Percentiles rank a stretch among this genome's conserved stretches.
These are phyloP conservation scores for Bibio marci DNA, from an alignment of 2,888 invertebrate genomes.

Conservation along the genomic window DNA sequence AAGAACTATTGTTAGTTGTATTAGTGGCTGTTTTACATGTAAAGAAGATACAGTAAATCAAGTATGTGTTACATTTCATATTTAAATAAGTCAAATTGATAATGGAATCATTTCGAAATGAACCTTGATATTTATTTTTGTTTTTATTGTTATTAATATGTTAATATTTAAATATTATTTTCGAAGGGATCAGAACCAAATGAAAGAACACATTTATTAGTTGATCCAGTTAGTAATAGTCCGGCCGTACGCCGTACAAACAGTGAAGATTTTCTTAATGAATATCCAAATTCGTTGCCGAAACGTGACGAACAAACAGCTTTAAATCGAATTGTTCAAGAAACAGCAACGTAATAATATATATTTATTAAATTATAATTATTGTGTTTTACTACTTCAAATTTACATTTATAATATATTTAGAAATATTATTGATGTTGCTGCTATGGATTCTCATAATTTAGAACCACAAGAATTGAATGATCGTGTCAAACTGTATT, in stretches of 20 bases:
- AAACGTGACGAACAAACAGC: slow-evolving; percentile 86
- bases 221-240: slow-evolving; percentile 59
- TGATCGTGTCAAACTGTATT: slow-evolving; percentile 61
- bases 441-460: slow-evolving; percentile 73
- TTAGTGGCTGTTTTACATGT: slow-evolving; percentile 26
- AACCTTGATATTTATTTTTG: neutral
- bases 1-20: slow-evolving; percentile 13
- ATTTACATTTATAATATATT: slow-evolving; percentile 11
- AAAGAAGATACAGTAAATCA: slow-evolving; percentile 22
- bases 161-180: neutral
- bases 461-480: slow-evolving; percentile 78
- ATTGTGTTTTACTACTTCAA: slow-evolving; percentile 4
- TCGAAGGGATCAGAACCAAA: slow-evolving; percentile 32
- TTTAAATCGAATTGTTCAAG: slow-evolving; percentile 72
- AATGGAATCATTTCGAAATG: too few species aligned
- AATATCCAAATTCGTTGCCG: slow-evolving; percentile 43
- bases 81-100: too few species aligned
- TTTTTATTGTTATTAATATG: neutral
- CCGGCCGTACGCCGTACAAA: slow-evolving; percentile 53
- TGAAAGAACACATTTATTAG: slow-evolving; percentile 63
- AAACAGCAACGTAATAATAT: slow-evolving; percentile 66
- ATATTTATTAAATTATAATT: slow-evolving; percentile 6
- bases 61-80: slow-evolving; percentile 11
- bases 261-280: slow-evolving; percentile 47
- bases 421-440: slow-evolving; percentile 92